Conservation (phyloP, 2,113 vertebrate genomes). For the Dissostichus mawsoni region DNA sequence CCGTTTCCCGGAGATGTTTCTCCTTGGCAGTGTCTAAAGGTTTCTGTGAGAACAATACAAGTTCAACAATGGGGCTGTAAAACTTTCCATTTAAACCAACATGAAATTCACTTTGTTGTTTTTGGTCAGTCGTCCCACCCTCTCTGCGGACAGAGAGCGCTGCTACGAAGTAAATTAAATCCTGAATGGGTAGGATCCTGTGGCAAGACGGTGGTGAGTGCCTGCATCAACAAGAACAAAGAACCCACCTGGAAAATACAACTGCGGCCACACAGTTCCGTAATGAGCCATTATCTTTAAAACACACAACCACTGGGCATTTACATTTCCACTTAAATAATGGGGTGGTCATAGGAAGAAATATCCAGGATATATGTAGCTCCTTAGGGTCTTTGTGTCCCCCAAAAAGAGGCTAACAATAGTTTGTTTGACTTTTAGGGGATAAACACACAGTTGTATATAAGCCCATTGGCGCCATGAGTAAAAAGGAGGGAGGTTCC, state of each 20-base stretch:
- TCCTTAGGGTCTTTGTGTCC: background rate
- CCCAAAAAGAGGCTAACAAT: background rate
- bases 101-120: conserved; percentile 60
- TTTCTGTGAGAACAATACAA: conserved; percentile 55
- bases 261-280: conserved; percentile 26
- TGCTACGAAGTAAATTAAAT: conserved; percentile 37
- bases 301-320: background rate
- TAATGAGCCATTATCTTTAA: conserved; percentile 38
- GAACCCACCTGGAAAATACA: conserved; percentile 48
- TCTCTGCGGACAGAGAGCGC: conserved; percentile 40
- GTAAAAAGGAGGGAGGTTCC: background rate
- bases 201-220: conserved; percentile 36
- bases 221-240: conserved; percentile 54
- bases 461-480: background rate
- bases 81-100: conserved; percentile 72
- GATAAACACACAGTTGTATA: background rate
- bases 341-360: conserved; percentile 12
- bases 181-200: conserved; percentile 36
- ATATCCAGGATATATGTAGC: background rate
- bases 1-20: conserved; percentile 49
- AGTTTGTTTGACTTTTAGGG: background rate
- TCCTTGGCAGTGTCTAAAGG: conserved; percentile 48
- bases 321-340: conserved; percentile 5
- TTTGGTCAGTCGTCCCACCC: conserved; percentile 54
- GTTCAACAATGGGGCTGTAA: conserved; percentile 48